Conservation (phyloP, 2,797 vertebrate genomes). For the Steatocranus sp. region DNA sequence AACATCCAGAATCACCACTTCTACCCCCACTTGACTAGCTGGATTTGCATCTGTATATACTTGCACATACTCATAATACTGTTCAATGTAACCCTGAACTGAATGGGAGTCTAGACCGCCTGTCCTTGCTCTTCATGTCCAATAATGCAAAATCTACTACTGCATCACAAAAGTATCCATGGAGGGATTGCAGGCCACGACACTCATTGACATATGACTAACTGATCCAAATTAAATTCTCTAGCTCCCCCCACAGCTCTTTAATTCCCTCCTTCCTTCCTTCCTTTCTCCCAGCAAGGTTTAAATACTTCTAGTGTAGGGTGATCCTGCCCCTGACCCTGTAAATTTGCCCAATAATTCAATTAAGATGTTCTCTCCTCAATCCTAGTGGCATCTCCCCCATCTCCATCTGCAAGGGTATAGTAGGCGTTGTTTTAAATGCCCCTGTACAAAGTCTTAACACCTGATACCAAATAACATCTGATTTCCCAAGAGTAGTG, state of each 20-base stretch:
- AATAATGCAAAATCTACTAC: not conserved
- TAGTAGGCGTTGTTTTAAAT: accelerated
- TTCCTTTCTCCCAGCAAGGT: not conserved
- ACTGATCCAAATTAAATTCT: not conserved
- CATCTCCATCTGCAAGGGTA: not conserved
- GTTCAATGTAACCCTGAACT: not conserved
- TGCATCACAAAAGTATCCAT: not conserved
- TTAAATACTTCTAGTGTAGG: not conserved
- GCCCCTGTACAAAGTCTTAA: accelerated
- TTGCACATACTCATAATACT: not conserved
- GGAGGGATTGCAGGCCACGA: not conserved
- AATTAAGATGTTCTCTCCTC: not conserved
- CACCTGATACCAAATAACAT: not conserved
- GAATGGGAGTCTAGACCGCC: not conserved
- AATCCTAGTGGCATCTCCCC: not conserved
- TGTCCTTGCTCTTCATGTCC: accelerated
- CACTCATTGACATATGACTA: not conserved
- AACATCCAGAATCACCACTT: not conserved
- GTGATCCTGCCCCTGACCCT: accelerated
- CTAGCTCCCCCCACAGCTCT: not conserved
- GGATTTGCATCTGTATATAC: accelerated
- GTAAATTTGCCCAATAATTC: not conserved
- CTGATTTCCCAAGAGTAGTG: accelerated
- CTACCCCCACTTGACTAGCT: not conserved
- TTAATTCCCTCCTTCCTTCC: not conserved